Conservation (phyloP, 53 echinoderm and acorn worm genomes). For the Antedon mediterranea region DNA sequence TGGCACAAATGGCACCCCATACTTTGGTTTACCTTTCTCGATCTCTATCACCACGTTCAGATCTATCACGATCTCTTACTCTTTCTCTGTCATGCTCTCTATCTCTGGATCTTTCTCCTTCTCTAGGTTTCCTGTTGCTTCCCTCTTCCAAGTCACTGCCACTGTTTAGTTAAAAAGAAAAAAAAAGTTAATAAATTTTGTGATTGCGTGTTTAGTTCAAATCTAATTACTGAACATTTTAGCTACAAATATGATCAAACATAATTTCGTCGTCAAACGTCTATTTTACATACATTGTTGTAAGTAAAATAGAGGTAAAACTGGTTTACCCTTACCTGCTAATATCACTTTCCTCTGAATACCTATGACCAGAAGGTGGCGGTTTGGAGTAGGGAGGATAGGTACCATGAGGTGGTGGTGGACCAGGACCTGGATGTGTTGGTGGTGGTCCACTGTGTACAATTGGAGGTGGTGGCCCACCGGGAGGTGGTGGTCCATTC, state of each 20-base stretch:
- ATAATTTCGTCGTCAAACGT: too few species aligned
- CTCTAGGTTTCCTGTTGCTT: neutral
- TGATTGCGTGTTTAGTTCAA: too few species aligned
- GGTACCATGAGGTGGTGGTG: neutral
- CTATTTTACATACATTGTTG: too few species aligned
- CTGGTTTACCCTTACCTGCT: conserved; percentile 92
- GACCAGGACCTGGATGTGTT: conserved; percentile 6
- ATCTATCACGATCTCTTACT: neutral
- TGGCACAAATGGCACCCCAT: too few species aligned
- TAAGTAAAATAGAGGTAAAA: too few species aligned
- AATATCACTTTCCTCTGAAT: conserved; percentile 65
- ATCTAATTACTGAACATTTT: too few species aligned
- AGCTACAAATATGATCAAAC: too few species aligned
- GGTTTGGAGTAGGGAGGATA: conserved; percentile 13
- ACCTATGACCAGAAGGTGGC: conserved; percentile 23
- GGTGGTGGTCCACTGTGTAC: conserved; percentile 34
- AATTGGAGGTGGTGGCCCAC: conserved; percentile 28
- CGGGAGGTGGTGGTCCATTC: conserved; percentile 15
- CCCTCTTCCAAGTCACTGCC: neutral
- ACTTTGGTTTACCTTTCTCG: too few species aligned
- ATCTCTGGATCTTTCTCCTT: neutral
- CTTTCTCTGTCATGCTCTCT: neutral
- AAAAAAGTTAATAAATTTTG: neutral
- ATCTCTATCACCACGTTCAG: neutral
- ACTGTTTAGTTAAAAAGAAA: neutral